phyloP scores from a whole-genome alignment of 2,113 vertebrate species.

The Neogale vison region DNA sequence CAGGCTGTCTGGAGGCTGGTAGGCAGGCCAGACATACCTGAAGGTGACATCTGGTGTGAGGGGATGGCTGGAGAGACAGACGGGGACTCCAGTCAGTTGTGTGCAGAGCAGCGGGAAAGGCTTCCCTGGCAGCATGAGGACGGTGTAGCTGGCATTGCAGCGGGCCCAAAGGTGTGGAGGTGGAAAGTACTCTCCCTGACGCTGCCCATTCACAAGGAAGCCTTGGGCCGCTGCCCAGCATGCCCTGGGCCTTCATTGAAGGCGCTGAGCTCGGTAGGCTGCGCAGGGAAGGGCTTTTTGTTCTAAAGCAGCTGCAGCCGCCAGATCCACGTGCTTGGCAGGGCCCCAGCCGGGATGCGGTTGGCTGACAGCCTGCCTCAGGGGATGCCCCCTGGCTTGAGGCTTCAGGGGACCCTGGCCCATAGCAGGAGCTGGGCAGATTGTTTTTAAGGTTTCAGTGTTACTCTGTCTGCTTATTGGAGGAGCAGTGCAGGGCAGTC shows the following conservation, averaged over 20 bases:
- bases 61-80: background rate
- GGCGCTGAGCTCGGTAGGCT: background rate
- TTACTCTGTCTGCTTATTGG: background rate
- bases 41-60: background rate
- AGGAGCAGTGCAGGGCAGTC: background rate
- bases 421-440: background rate
- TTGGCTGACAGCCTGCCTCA: background rate
- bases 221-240: background rate
- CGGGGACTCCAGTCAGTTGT: background rate
- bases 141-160: accelerated
- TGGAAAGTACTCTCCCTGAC: background rate
- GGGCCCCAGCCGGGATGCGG: background rate
- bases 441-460: background rate
- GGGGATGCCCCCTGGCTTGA: background rate
- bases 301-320: background rate
- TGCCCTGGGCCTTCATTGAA: background rate
- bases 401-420: background rate
- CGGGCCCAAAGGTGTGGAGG: background rate
- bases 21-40: background rate
- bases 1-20: background rate
- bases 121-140: background rate
- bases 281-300: background rate
- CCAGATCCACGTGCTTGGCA: background rate
- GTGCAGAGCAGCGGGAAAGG: background rate
- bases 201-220: background rate